Evolutionary conservation across 2,113 vertebrate genomes (phyloP).

Genomic region (Corythornis vintsioides): DNA sequence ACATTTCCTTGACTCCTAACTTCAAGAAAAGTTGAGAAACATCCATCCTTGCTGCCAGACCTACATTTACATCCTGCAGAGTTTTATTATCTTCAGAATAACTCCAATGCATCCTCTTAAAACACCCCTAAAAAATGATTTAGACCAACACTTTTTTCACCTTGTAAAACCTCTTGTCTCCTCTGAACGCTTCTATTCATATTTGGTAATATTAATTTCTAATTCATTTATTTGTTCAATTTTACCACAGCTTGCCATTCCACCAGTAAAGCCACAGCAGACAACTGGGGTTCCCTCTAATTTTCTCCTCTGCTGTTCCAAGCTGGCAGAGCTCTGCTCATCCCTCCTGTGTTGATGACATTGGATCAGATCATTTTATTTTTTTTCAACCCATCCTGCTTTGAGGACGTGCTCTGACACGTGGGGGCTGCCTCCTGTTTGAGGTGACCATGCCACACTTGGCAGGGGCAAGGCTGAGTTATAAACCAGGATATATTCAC

Average conservation of each 20-base stretch:
- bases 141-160: background rate
- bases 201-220: background rate
- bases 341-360: background rate
- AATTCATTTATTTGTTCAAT: background rate
- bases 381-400: background rate
- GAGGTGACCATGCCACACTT: background rate
- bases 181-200: background rate
- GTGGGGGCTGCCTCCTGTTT: background rate
- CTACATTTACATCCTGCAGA: background rate
- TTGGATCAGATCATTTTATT: background rate
- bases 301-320: background rate
- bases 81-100: background rate
- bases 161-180: background rate
- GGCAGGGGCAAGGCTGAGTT: background rate
- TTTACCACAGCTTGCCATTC: background rate
- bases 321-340: background rate
- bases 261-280: accelerated
- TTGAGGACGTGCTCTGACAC: background rate
- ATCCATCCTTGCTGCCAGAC: background rate
- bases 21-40: background rate
- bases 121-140: background rate
- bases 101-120: background rate
- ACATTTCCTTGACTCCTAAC: background rate
- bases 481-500: background rate
- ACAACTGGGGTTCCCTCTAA: background rate